Conservation (phyloP, 2,888 invertebrate genomes). For the Colletes collaris region DNA sequence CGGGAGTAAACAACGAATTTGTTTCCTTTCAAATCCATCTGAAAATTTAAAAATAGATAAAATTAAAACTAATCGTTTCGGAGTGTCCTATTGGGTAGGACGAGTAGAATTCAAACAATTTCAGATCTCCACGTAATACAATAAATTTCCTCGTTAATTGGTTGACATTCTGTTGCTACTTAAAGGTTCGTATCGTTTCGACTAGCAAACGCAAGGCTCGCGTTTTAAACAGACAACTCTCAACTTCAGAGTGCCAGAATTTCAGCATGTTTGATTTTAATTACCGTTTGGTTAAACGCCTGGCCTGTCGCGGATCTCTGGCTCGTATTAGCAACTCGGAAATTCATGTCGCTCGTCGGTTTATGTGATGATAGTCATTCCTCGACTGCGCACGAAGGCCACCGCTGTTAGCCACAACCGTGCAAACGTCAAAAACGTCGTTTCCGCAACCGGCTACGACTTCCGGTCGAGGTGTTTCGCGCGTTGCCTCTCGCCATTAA, state of each 20-base stretch:
- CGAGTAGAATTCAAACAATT: too few species aligned
- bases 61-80: too few species aligned
- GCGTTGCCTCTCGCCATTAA: slow-evolving; percentile 6
- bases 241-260: slow-evolving; percentile 19
- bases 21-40: too few species aligned
- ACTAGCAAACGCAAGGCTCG: background rate
- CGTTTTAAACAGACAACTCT: slow-evolving; percentile 3
- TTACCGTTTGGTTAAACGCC: slow-evolving; percentile 44
- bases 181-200: slow-evolving; percentile 6
- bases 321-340: slow-evolving; percentile 44
- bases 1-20: too few species aligned
- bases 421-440: slow-evolving; percentile 56
- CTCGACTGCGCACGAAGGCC: slow-evolving; percentile 45
- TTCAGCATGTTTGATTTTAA: slow-evolving; percentile 56
- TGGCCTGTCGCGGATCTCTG: slow-evolving; percentile 33
- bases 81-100: too few species aligned
- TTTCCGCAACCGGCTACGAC: slow-evolving; percentile 43
- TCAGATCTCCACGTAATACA: too few species aligned
- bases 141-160: background rate
- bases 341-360: slow-evolving; percentile 55
- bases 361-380: slow-evolving; percentile 56
- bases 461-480: slow-evolving; percentile 35
- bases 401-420: slow-evolving; percentile 44
- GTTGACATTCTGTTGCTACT: background rate
- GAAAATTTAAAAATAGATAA: too few species aligned